These are phyloP conservation scores for Campoletis raptor DNA, from an alignment of 2,888 invertebrate species.

Conservation along the genomic window DNA sequence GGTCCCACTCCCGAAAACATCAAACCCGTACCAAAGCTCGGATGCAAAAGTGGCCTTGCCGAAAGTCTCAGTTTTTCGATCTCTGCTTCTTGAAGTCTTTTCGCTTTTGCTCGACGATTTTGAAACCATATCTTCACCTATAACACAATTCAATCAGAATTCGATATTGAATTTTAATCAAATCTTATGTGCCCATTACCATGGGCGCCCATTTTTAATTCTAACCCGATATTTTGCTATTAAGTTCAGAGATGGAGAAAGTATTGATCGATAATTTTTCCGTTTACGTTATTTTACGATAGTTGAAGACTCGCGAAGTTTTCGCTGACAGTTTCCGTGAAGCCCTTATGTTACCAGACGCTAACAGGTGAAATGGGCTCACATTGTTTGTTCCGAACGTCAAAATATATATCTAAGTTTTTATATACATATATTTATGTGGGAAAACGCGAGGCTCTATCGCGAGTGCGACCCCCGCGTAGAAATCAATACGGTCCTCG, in stretches of 20 bases:
- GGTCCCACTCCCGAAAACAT: slow-evolving; percentile 89
- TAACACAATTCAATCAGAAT: slow-evolving; percentile 72
- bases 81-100: slow-evolving; percentile 98
- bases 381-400: slow-evolving; percentile 42
- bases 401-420: slow-evolving; percentile 20
- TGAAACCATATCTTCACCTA: slow-evolving; percentile 92
- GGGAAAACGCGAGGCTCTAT: slow-evolving; percentile 48
- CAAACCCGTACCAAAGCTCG: slow-evolving; percentile 88
- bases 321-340: not conserved
- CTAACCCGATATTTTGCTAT: not conserved
- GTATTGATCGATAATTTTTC: not conserved
- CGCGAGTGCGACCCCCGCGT: slow-evolving; percentile 62
- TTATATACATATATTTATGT: slow-evolving; percentile 4
- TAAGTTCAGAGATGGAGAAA: no score
- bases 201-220: not conserved
- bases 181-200: not conserved
- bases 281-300: not conserved
- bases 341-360: slow-evolving; percentile 45
- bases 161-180: not conserved
- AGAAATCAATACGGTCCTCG: slow-evolving; percentile 69
- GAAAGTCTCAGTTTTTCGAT: slow-evolving; percentile 95
- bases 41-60: slow-evolving; percentile 92
- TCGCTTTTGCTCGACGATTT: slow-evolving; percentile 96
- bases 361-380: slow-evolving; percentile 60
- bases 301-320: not conserved